Conservation (phyloP, 2,797 vertebrate species). For the Tauraco hartlaubi region DNA sequence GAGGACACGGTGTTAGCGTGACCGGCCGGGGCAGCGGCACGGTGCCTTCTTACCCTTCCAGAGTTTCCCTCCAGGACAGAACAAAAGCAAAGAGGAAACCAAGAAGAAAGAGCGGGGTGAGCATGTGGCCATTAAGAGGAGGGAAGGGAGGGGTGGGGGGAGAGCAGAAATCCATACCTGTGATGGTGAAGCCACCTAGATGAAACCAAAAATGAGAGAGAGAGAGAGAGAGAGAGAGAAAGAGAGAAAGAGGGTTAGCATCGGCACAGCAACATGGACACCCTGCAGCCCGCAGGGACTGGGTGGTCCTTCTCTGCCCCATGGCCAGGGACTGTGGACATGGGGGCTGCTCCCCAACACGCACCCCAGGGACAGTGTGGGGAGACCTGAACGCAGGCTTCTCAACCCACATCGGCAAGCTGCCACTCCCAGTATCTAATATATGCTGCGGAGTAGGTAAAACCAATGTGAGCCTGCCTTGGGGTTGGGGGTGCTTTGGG, state of each 20-base stretch:
- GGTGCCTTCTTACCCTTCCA: constrained; percentile 80
- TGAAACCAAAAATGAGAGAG: constrained; percentile 53
- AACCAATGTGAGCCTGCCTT: neutral
- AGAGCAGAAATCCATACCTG: constrained; percentile 80
- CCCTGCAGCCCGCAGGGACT: neutral
- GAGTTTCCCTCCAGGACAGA: constrained; percentile 78
- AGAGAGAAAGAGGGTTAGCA: constrained; percentile 50
- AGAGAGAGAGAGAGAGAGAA: constrained; percentile 38
- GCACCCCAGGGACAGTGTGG: neutral
- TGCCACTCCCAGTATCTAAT: neutral
- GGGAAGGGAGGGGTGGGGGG: neutral
- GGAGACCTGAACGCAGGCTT: neutral
- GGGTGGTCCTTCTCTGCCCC: neutral
- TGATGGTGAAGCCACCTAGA: constrained; percentile 85
- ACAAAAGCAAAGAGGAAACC: constrained; percentile 69
- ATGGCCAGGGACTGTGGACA: neutral
- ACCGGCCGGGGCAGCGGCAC: accelerated
- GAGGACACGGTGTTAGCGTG: constrained; percentile 17
- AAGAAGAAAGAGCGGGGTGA: constrained; percentile 57
- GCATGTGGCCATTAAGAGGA: neutral
- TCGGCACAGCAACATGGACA: neutral
- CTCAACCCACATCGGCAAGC: neutral
- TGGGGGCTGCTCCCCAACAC: neutral
- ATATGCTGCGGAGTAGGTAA: neutral
- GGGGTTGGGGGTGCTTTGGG: too few species aligned